Evolutionary conservation across 2,113 vertebrate species (phyloP).

Genomic region (Mixornis gularis): DNA sequence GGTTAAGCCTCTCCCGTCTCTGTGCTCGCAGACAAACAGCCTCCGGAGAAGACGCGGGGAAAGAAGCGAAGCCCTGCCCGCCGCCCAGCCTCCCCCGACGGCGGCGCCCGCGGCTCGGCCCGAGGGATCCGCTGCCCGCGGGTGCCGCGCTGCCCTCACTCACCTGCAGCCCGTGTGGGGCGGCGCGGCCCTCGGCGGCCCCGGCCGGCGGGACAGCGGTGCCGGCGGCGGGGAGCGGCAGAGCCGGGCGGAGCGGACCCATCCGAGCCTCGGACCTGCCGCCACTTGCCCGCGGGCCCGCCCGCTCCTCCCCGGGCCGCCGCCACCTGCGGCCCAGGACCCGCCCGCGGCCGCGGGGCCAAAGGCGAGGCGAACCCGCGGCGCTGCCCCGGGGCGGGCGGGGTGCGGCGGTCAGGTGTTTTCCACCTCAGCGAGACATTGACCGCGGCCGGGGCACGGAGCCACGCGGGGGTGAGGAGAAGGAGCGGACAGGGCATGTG

Average conservation of each 20-base stretch:
- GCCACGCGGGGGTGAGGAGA: accelerated
- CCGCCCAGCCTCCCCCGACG: not conserved
- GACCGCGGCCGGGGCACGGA: no score
- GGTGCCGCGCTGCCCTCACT: not conserved
- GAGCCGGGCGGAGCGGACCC: no score
- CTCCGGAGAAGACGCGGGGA: accelerated
- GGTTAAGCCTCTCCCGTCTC: not conserved
- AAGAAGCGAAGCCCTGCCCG: not conserved
- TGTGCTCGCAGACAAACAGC: accelerated
- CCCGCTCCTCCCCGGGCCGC: no score
- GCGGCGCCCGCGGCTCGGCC: not conserved
- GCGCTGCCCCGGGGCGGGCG: not conserved
- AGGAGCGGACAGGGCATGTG: accelerated
- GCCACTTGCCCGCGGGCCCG: no score
- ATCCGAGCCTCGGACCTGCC: no score
- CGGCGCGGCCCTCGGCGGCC: not conserved
- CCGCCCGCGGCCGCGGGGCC: not conserved
- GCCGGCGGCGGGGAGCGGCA: no score
- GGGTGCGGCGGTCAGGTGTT: not conserved
- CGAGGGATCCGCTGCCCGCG: not conserved
- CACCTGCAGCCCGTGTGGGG: not conserved
- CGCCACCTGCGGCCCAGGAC: no score
- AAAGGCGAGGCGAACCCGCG: not conserved
- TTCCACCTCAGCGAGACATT: accelerated
- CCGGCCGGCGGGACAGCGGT: not conserved